Conservation (phyloP, 2,888 invertebrate species). For the Philhelius pedissequus region DNA sequence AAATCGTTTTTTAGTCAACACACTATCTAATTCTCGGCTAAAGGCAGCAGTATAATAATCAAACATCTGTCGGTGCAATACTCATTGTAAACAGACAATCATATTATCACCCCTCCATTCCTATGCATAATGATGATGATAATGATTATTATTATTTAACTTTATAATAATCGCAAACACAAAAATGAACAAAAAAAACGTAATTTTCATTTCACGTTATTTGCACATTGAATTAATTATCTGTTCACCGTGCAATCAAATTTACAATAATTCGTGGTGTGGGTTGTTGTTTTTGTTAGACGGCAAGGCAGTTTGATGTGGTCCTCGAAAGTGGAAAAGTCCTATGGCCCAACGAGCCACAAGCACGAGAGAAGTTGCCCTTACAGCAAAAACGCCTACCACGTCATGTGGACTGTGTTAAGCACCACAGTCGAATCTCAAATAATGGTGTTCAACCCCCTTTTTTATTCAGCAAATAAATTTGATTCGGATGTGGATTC, state of each 20-base stretch:
- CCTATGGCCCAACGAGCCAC: background rate
- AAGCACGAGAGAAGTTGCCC: background rate
- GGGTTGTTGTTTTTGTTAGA: background rate
- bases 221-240: constrained; percentile 50
- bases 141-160: constrained; percentile 21
- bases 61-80: background rate
- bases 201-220: constrained; percentile 53
- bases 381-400: background rate
- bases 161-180: constrained; percentile 31
- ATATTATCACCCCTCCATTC: background rate
- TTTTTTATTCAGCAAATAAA: constrained; percentile 18
- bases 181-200: constrained; percentile 18
- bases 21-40: background rate
- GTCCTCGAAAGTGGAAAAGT: background rate
- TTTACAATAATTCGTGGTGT: constrained; percentile 1
- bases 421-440: background rate
- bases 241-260: constrained; percentile 9
- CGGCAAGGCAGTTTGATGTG: background rate
- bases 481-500: constrained; percentile 46
- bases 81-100: background rate
- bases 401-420: background rate
- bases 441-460: background rate
- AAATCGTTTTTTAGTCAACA: background rate
- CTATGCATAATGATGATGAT: constrained; percentile 19
- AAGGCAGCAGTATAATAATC: background rate